Conservation (phyloP, 2,888 invertebrate genomes). For the Eugnorisma glareosa region DNA sequence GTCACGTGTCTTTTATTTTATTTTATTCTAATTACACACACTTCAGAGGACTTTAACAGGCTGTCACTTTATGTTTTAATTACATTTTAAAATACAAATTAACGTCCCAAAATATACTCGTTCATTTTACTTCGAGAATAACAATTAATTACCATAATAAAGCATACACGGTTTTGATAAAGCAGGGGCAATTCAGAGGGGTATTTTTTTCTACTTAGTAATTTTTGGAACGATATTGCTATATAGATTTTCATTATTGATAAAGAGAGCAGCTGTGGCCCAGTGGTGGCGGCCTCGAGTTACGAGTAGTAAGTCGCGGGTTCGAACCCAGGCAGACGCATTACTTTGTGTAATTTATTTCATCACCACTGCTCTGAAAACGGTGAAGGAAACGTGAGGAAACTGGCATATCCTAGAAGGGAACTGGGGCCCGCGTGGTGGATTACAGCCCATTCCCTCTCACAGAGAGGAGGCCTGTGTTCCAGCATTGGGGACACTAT, state of each 20-base stretch:
- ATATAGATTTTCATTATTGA: neutral
- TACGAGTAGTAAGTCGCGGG: too few species aligned
- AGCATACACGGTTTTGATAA: conserved; percentile 48
- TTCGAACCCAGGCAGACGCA: too few species aligned
- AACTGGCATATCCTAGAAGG: too few species aligned
- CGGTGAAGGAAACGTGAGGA: too few species aligned
- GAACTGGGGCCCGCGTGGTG: too few species aligned
- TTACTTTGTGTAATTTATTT: too few species aligned
- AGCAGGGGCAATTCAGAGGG: conserved; percentile 27
- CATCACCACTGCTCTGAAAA: too few species aligned
- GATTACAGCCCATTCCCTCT: too few species aligned
- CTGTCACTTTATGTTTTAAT: conserved; percentile 46
- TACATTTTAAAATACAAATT: conserved; percentile 48
- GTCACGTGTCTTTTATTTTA: neutral
- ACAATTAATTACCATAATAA: conserved; percentile 63
- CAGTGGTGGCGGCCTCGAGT: too few species aligned
- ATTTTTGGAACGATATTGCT: neutral
- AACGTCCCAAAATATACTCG: conserved; percentile 44
- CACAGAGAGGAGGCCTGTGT: too few species aligned
- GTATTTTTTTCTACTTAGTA: conserved; percentile 5
- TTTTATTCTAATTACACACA: conserved; percentile 23
- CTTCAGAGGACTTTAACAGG: conserved; percentile 8
- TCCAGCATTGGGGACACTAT: too few species aligned
- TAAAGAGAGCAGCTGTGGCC: too few species aligned
- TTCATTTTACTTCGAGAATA: conserved; percentile 52